phyloP scores from a whole-genome alignment of 2,888 invertebrate species.

The Axea sp. region DNA sequence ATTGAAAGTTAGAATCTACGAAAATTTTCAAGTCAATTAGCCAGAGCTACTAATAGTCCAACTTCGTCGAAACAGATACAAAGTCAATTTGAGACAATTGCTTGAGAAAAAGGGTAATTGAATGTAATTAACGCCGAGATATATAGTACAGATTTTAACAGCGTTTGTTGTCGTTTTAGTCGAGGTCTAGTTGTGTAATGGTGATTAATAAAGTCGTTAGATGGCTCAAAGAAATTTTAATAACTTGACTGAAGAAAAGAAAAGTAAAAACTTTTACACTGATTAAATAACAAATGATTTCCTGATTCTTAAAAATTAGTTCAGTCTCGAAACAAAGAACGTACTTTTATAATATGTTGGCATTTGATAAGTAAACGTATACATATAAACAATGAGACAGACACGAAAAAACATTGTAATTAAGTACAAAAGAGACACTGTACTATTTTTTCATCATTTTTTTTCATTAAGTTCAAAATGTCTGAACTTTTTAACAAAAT shows the following conservation, averaged over 20 bases:
- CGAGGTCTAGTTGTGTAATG: neutral
- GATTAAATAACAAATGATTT: conserved; percentile 9
- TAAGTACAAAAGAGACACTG: no score
- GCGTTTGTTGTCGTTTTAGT: conserved; percentile 2
- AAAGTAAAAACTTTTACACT: neutral
- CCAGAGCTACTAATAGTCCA: conserved; percentile 42
- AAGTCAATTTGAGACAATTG: conserved; percentile 55
- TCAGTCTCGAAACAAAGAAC: conserved; percentile 2
- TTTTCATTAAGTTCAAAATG: no score
- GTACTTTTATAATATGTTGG: conserved; percentile 1
- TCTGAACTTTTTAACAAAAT: no score
- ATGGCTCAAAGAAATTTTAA: conserved; percentile 1
- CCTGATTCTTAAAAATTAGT: neutral
- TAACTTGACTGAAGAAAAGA: neutral
- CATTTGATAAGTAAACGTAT: neutral
- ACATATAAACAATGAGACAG: neutral
- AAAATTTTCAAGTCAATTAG: conserved; percentile 61
- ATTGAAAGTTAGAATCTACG: conserved; percentile 53
- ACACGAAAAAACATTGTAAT: no score
- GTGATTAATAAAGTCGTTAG: conserved; percentile 19
- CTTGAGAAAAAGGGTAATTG: conserved; percentile 32
- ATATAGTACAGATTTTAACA: conserved; percentile 22
- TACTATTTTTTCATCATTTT: no score
- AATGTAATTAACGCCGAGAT: conserved; percentile 21
- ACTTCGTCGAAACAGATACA: conserved; percentile 44